A percentile compares a stretch with the other conserved stretches of the same genome.
Conservation (phyloP, 2,797 vertebrate genomes). For the Setipinna tenuifilis region DNA sequence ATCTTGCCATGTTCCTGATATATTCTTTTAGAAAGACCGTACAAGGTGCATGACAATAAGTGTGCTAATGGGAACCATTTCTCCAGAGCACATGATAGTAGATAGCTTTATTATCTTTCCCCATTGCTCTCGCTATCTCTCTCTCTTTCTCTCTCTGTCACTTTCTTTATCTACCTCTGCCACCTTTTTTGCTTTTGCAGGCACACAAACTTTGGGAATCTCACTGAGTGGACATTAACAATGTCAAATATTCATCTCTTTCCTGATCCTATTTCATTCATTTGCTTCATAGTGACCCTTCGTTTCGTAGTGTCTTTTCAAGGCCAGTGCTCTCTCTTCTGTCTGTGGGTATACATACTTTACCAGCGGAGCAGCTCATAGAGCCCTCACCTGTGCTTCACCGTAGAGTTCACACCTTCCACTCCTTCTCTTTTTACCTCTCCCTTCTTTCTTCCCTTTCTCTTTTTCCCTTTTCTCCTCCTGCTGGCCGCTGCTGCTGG, state of each 20-base stretch:
- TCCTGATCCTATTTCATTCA: no score
- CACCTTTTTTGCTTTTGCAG: no score
- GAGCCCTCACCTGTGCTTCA: no score
- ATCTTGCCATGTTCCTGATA: not conserved
- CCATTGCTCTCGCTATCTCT: conserved; percentile 2
- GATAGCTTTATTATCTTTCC: not conserved
- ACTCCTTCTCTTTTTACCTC: not conserved
- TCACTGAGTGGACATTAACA: no score
- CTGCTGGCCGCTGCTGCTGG: conserved; percentile 66
- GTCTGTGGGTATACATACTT: no score
- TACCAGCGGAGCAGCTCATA: no score
- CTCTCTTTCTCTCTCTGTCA: conserved; percentile 36
- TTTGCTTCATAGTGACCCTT: no score
- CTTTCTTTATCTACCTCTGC: conserved; percentile 24
- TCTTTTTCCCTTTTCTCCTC: conserved; percentile 26
- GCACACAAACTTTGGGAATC: no score
- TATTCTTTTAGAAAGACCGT: conserved; percentile 8
- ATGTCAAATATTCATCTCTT: no score
- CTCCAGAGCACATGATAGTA: conserved; percentile 14
- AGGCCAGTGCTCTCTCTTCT: no score
- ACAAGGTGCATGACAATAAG: conserved; percentile 17
- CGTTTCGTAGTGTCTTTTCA: no score
- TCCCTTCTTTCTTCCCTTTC: conserved; percentile 25
- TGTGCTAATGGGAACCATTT: conserved; percentile 28
- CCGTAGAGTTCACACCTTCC: not conserved